Conservation (phyloP, 2,797 vertebrate genomes). For the Rhinatrema bivittatum region DNA sequence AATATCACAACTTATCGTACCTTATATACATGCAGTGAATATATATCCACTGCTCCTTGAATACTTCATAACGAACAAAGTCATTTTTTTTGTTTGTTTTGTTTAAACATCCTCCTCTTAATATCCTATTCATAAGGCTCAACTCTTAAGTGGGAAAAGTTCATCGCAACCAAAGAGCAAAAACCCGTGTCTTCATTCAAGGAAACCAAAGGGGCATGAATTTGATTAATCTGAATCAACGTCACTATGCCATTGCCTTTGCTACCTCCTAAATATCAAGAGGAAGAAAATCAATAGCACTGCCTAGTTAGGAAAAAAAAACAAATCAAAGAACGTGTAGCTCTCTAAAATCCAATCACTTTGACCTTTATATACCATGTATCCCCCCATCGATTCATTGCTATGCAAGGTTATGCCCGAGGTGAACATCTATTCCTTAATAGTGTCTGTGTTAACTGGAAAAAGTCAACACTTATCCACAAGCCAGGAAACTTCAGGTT, state of each 20-base stretch:
- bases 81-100: too few relatives aligned
- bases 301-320: constrained; percentile 36
- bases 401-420: neutral
- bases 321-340: constrained; percentile 29
- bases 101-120: too few relatives aligned
- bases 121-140: too few relatives aligned
- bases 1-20: too few relatives aligned
- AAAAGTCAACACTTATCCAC: too few relatives aligned
- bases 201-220: constrained; percentile 7
- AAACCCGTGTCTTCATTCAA: constrained; percentile 14
- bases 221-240: constrained; percentile 13
- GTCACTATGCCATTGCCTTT: constrained; percentile 21
- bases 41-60: too few relatives aligned
- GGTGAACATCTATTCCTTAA: neutral
- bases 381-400: constrained; percentile 12
- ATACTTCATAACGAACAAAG: too few relatives aligned
- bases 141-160: constrained; percentile 9
- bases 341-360: constrained; percentile 33
- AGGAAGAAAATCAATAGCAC: constrained; percentile 39
- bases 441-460: too few relatives aligned
- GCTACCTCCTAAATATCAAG: constrained; percentile 28
- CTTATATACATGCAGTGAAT: too few relatives aligned
- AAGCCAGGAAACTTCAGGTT: too few relatives aligned
- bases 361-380: constrained; percentile 31
- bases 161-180: neutral